Evolutionary conservation across 1,140 invertebrate species (phyloP), one percentile per base, ranked within the genome.

Genomic region (Trachelipus rathkii): DNA sequence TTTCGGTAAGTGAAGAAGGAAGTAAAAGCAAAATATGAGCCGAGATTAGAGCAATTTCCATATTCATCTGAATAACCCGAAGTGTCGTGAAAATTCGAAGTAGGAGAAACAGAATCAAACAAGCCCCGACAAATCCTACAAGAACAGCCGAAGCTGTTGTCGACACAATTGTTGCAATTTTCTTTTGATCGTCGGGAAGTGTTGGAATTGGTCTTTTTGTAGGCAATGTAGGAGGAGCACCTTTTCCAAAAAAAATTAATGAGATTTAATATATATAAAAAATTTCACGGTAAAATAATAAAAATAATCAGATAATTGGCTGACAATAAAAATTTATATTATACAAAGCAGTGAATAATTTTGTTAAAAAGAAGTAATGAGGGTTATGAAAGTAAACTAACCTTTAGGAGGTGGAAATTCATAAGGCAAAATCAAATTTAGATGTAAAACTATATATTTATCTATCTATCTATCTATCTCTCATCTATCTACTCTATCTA

Each of bases 51-150:
- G 82, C 79, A 11, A 82, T 79, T 70, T 83, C 82, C 80, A 83
- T 83, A 68, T 83, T 83, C 82, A 83, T 83, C 71, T 83, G 82
- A 60, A 83, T 83, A 1, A 83, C 77, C 11, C 82, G 67, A 43
- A 81, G 82, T 6, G 79, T 60, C 6, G 81, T 82, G 70, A 83
- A 82, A 44, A 83, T 71, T 45, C 73, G 50, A 15, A 74, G 15
- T 1, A 82, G 44, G 0, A 82, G 66, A 53, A 82, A 82, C 24
- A 82, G 11, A 0, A 70, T 19, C 10, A 82, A 70, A 3, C 81
- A 82, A 21, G 80, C 19, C 8, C 74, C 69, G 1, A 82, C 76
- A 70, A 82, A 81, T 11, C 81, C 72, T 2, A 83, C 73, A 19
- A 83, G 71, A 44, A 83, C 76, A 9, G 78, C 81, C 43, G 79